phyloP scores from a whole-genome alignment of 1,140 invertebrate species.

The Daktulosphaira vitifoliae region DNA sequence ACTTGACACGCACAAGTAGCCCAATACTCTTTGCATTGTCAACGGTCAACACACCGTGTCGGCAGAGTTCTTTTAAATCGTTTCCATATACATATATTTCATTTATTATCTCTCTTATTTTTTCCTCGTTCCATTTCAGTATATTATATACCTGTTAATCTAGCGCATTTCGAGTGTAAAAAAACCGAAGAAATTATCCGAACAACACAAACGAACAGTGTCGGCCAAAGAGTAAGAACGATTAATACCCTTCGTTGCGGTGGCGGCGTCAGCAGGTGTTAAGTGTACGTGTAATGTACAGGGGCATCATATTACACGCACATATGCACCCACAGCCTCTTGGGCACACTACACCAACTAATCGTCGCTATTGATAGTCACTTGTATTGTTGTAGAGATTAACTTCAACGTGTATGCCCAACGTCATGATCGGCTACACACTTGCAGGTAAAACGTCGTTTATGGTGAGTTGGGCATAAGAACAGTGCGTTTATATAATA shows the following conservation, averaged over 20 bases:
- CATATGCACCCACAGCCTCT: conserved; percentile 19
- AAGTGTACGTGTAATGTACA: not conserved
- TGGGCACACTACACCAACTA: conserved; percentile 2
- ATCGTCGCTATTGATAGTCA: not conserved
- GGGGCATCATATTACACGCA: conserved; percentile 28
- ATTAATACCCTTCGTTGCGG: conserved; percentile 27
- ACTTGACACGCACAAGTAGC: conserved; percentile 29
- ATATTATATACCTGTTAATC: not conserved
- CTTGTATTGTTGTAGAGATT: not conserved
- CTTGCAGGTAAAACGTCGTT: too few relatives aligned
- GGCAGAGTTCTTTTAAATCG: not conserved
- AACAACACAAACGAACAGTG: conserved; percentile 6
- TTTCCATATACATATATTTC: not conserved
- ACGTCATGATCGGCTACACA: too few relatives aligned
- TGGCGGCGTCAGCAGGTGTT: conserved; percentile 19
- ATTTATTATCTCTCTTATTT: not conserved
- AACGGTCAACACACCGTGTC: conserved; percentile 29
- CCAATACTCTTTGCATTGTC: conserved; percentile 30
- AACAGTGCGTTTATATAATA: too few relatives aligned
- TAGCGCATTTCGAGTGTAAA: not conserved
- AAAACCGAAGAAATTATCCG: conserved; percentile 3
- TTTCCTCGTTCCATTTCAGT: not conserved
- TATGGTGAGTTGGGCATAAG: too few relatives aligned
- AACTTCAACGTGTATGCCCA: too few relatives aligned
- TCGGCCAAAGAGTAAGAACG: conserved; percentile 3